Conservation (phyloP, 2,888 invertebrate genomes). For the Melanotus villosus region DNA sequence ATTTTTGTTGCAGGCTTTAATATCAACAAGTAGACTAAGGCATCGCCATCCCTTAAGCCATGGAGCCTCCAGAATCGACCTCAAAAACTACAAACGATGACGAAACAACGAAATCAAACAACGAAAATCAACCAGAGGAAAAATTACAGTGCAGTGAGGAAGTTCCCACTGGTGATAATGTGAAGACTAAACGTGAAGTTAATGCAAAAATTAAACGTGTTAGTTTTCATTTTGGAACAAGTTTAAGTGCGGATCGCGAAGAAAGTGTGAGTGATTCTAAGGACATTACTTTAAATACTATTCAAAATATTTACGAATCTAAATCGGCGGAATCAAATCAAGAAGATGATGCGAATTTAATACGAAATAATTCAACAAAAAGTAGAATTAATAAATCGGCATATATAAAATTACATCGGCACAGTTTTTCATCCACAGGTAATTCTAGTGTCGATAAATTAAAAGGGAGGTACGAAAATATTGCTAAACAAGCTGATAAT, state of each 20-base stretch:
- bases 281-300: constrained; percentile 24
- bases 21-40: not conserved
- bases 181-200: constrained; percentile 1
- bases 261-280: not conserved
- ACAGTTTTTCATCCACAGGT: constrained; percentile 30
- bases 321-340: not conserved
- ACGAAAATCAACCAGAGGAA: not conserved
- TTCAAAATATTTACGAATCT: constrained; percentile 34
- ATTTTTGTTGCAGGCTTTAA: not conserved
- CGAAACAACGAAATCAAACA: not conserved
- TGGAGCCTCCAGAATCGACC: not conserved
- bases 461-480: constrained; percentile 46
- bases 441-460: constrained; percentile 44
- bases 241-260: constrained; percentile 1
- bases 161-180: constrained; percentile 5
- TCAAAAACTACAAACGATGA: not conserved
- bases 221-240: constrained; percentile 25
- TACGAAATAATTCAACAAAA: constrained; percentile 27
- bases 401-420: constrained; percentile 46
- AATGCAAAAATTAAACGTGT: constrained; percentile 24
- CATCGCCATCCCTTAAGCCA: not conserved
- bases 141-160: not conserved
- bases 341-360: constrained; percentile 12
- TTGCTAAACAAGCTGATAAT: constrained; percentile 39
- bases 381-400: constrained; percentile 45